These are phyloP conservation scores for Urocyon cinereoargenteus DNA, from an alignment of 2,797 vertebrate genomes.

Conservation along the genomic window DNA sequence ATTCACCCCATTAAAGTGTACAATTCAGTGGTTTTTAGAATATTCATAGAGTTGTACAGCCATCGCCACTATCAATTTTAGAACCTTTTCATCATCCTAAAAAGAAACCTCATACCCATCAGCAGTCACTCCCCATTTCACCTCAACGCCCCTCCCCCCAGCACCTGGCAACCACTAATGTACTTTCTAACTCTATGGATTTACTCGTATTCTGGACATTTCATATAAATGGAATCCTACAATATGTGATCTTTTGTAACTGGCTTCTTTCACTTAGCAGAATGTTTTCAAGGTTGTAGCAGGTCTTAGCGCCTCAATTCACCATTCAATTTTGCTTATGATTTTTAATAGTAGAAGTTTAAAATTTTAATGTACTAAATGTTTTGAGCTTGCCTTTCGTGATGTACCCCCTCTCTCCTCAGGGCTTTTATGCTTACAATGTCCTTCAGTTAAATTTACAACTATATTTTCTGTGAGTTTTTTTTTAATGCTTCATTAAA, in stretches of 20 bases:
- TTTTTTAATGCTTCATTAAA: slow-evolving; percentile 65
- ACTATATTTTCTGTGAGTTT: slow-evolving; percentile 39
- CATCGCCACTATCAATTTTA: background rate
- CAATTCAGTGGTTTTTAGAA: background rate
- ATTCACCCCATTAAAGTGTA: background rate
- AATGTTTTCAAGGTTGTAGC: slow-evolving; percentile 1
- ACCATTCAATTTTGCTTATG: background rate
- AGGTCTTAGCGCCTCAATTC: background rate
- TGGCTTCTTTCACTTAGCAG: slow-evolving; percentile 5
- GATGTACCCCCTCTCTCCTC: background rate
- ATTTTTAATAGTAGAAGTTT: slow-evolving; percentile 53
- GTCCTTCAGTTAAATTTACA: slow-evolving; percentile 61
- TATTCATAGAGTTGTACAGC: background rate
- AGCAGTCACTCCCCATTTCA: background rate
- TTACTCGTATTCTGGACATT: background rate
- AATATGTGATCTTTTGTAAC: background rate
- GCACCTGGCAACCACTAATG: background rate
- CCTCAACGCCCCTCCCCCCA: fast-evolving
- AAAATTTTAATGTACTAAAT: background rate
- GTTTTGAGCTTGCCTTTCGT: slow-evolving; percentile 41
- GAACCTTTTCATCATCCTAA: background rate
- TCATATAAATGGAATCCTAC: background rate
- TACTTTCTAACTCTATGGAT: background rate
- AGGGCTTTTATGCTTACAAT: slow-evolving; percentile 39
- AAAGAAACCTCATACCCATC: background rate